A percentile compares a stretch with the other conserved stretches of the same genome.
Evolutionary conservation across 2,797 vertebrate species (phyloP).

Genomic region (Enteromius treurensis): DNA sequence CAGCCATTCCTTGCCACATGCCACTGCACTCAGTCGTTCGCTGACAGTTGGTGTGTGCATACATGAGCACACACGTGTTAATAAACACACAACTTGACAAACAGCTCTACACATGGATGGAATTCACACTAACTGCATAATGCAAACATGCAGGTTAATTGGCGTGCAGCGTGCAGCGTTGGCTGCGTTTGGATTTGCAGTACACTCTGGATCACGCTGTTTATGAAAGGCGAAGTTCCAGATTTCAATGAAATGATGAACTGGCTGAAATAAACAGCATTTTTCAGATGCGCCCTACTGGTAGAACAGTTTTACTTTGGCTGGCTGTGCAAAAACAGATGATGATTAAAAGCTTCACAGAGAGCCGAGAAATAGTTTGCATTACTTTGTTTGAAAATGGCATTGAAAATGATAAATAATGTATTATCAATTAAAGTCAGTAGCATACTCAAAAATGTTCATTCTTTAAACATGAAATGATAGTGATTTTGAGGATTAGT

Average conservation of each 20-base stretch:
- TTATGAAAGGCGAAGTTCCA: slow-evolving; percentile 9
- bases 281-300: not conserved
- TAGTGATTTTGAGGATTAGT: not conserved
- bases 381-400: not conserved
- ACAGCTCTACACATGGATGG: not conserved
- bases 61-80: slow-evolving; percentile 35
- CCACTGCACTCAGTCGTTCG: not conserved
- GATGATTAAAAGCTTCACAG: slow-evolving; percentile 3
- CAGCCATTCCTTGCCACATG: slow-evolving; percentile 27
- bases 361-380: not conserved
- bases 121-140: slow-evolving; percentile 32
- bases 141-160: slow-evolving; percentile 37
- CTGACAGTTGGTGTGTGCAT: slow-evolving; percentile 20
- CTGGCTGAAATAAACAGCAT: not conserved
- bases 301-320: slow-evolving; percentile 21
- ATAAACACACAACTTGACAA: slow-evolving; percentile 30
- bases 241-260: slow-evolving; percentile 21
- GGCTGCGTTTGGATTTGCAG: slow-evolving; percentile 3
- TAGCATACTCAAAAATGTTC: not conserved
- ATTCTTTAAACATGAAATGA: not conserved
- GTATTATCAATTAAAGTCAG: no score
- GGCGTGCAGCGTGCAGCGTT: not conserved
- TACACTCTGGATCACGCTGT: slow-evolving; percentile 8
- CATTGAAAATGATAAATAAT: not conserved
- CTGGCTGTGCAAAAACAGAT: slow-evolving; percentile 1